Base-by-base conservation (phyloP, 2,113 vertebrate genomes). In the Gambusia affinis region DNA sequence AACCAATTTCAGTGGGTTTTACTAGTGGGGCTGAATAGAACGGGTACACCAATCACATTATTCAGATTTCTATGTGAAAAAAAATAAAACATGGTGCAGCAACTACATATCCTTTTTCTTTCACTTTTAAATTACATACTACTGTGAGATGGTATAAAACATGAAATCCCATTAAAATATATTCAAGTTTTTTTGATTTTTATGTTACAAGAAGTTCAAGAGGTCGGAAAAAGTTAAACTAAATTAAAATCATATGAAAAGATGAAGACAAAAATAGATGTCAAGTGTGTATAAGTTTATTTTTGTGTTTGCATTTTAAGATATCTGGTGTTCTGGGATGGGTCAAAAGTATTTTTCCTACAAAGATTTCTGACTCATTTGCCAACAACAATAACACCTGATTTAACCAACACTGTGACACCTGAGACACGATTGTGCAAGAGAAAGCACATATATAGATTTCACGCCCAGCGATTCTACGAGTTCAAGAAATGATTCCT, bases 371-470 rank as follows among this genome's bases (percentile, higher is more conserved):
- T 42, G 39, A 15, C 39, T 15, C 15, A 42, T 15, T 42, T 64
- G n/a, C 27, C 17, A 35, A 63, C 22, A 27, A 39, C 37, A 5
- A 8, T n/a, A 6, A 28, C 72, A 67, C 37, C 44, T 51, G 35
- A 35, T 54, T 33, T 15, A 15, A 27, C 11, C 8, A 63, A 28
- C 4, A 31, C 64, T 37, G 0, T n/a, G 14, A 80, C 82, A 61
- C 44, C 29, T 74, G 73, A 64, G 81, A 85, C 71, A 71, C 68
- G 77, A 51, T 77, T 87, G 78, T 71, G 70, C 61, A 85, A 72
- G 39, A 31, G 3, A 63, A 24, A 72, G 65, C 68, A 65, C 12
- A 17, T 57, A 60, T 4, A 15, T 19, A 8, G 14, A 61, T 33
- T 29, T 42, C 1, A 0, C 29, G 35, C 4, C 22, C 4, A 4